Conservation (phyloP, 2,113 vertebrate genomes). For the Okapia johnstoni region DNA sequence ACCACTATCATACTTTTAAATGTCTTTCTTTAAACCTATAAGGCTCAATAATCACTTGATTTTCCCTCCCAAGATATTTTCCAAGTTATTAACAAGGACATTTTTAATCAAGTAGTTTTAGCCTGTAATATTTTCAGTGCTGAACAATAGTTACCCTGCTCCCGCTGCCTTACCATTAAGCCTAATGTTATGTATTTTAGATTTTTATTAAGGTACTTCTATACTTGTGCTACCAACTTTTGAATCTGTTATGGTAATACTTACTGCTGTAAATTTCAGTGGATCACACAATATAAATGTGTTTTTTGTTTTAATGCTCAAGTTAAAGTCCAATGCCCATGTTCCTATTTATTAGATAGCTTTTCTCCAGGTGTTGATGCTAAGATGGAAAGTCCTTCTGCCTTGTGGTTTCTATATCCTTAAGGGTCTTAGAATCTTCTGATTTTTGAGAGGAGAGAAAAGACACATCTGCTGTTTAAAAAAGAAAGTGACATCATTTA, state of each 20-base stretch:
- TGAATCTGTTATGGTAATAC: background rate
- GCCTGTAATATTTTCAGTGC: background rate
- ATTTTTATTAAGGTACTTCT: background rate
- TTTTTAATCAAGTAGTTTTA: background rate
- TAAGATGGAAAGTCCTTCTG: background rate
- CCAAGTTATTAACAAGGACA: background rate
- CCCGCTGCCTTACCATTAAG: background rate
- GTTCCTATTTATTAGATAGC: background rate
- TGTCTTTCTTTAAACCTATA: background rate
- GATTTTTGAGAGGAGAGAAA: background rate
- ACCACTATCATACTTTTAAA: background rate
- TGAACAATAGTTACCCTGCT: background rate
- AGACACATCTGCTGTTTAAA: background rate
- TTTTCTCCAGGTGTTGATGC: background rate
- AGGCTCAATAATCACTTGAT: background rate
- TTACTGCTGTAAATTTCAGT: background rate
- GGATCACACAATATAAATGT: background rate
- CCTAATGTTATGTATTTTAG: background rate
- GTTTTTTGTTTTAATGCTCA: background rate
- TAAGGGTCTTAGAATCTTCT: background rate
- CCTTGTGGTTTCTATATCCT: background rate
- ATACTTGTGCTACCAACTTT: background rate
- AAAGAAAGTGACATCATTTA: background rate
- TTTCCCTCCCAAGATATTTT: background rate
- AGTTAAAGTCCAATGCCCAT: background rate